Conservation (phyloP, 2,888 invertebrate species). For the Leptarthrus brevirostris region DNA sequence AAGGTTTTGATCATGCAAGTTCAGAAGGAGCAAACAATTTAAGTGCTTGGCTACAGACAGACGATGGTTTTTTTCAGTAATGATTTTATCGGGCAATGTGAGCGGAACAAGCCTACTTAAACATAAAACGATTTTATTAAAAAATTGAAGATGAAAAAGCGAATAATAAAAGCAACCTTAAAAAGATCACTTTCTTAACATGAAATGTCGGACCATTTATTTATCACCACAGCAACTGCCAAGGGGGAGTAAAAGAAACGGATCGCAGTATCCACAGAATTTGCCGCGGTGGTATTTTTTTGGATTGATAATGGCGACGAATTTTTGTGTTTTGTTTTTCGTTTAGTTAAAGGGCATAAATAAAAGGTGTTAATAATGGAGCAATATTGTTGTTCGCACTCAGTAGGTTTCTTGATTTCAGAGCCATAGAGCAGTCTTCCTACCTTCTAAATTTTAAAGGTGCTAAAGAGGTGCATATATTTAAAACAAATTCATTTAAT, state of each 20-base stretch:
- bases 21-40: constrained; percentile 22
- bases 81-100: constrained; percentile 1
- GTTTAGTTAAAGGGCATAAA: too few relatives aligned
- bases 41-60: not conserved
- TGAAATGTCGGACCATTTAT: constrained; percentile 30
- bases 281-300: not conserved
- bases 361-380: too few relatives aligned
- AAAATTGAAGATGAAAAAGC: not conserved
- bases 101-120: constrained; percentile 11
- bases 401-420: too few relatives aligned
- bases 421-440: too few relatives aligned
- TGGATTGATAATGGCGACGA: not conserved
- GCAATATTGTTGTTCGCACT: too few relatives aligned
- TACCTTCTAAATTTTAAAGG: too few relatives aligned
- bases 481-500: too few relatives aligned
- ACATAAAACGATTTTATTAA: constrained; percentile 20
- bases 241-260: not conserved
- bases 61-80: constrained; percentile 29
- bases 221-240: not conserved
- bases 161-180: constrained; percentile 7
- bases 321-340: not conserved
- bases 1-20: constrained; percentile 26
- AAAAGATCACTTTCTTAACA: constrained; percentile 30
- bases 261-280: not conserved
- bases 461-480: too few relatives aligned